Conservation (phyloP, 2,888 invertebrate species). For the Calliphora vomitoria region DNA sequence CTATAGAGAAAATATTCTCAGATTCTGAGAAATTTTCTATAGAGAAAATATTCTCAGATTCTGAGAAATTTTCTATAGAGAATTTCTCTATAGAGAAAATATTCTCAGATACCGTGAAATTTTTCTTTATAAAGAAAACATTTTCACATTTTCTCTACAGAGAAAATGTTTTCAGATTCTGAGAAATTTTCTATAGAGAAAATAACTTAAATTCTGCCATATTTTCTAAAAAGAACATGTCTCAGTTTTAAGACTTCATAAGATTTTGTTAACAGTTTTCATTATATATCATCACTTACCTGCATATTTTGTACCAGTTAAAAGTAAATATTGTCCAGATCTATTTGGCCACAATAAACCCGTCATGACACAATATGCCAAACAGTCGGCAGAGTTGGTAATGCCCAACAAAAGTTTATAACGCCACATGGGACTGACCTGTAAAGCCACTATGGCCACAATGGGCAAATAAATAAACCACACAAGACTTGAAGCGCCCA, state of each 20-base stretch:
- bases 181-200: not conserved
- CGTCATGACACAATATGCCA: conserved; percentile 97
- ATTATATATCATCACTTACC: conserved; percentile 79
- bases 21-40: too few species aligned
- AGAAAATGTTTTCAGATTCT: not conserved
- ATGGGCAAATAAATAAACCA: conserved; percentile 99
- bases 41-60: too few species aligned
- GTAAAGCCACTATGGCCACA: conserved; percentile 95
- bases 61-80: not conserved
- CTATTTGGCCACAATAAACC: conserved; percentile 98
- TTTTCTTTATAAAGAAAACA: too few species aligned
- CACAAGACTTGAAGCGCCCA: conserved; percentile 98
- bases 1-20: too few species aligned
- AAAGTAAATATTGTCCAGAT: conserved; percentile 94
- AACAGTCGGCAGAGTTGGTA: conserved; percentile 97
- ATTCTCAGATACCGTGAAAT: not conserved
- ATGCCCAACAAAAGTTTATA: conserved; percentile 97
- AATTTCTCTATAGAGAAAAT: too few species aligned
- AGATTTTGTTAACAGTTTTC: not conserved
- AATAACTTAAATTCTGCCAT: too few species aligned
- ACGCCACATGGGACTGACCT: conserved; percentile 97
- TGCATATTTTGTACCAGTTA: conserved; percentile 89
- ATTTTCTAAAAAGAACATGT: not conserved
- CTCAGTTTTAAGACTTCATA: not conserved
- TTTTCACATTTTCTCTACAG: too few species aligned